Evolutionary conservation across 2,113 vertebrate genomes (phyloP), one percentile per base, ranked within the genome.

Genomic region (Malurus melanocephalus): DNA sequence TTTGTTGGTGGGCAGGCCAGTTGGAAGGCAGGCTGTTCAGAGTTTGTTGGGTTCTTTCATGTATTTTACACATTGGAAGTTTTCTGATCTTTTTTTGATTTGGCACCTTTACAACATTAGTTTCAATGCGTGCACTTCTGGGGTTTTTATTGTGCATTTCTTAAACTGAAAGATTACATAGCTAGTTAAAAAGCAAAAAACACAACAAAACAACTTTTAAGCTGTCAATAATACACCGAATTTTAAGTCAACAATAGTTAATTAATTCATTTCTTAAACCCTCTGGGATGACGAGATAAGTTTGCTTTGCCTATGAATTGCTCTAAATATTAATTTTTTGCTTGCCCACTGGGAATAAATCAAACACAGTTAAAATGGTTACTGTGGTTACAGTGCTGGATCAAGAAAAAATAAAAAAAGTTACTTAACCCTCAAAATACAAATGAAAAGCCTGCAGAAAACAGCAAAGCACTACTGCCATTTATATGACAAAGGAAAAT

Each of bases 321-420:
- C 81, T 88, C 86, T 76, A 94, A 95, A 83, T 93, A 94, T 84
- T 93, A 93, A 95, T 89, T 95, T 95, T 93, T 90, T 88, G 69
- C 64, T 90, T 93, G 78, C 90, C 87, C 93, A 79, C 84, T 78
- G 87, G 65, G 88, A 95, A 79, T 92, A 92, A 96, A 93, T 92
- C 95, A 97, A 95, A 90, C 84, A 92, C 53, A 94, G 90, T 93
- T 92, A 94, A 96, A 95, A 90, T 92, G 89, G 95, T 96, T 97
- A 96, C 95, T 97, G 95, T 96, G 95, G 96, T 97, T 96, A 96
- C 95, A 94, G 88, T 1, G 7, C 87, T 66, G 64, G 56, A 94
- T 89, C 60, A 91, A 82, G 80, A 81, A 85, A 92, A 51, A 68
- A 56, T 0, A 73, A 13, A 42, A 42, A 45, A 73, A 89, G 80